A percentile compares a stretch with the other conserved stretches of the same genome.
phyloP scores from a whole-genome alignment of 2,888 invertebrate species.

The Dryococelus australis region DNA sequence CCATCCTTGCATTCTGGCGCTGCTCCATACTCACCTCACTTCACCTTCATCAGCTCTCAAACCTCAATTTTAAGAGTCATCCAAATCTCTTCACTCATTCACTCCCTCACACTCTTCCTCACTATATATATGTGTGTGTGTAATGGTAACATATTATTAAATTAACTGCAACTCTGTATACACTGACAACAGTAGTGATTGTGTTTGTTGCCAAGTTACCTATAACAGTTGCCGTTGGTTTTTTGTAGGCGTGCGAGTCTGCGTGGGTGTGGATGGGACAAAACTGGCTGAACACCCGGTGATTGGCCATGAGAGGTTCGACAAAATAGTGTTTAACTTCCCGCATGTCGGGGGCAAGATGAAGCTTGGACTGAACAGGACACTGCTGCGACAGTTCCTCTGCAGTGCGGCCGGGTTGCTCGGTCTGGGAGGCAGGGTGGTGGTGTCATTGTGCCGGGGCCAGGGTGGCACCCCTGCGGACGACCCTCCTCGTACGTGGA shows the following conservation, averaged over 20 bases:
- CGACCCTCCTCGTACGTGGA: constrained; percentile 57
- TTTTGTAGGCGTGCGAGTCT: constrained; percentile 60
- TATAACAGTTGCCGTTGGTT: background rate
- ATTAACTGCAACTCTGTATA: too few relatives aligned
- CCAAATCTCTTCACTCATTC: too few relatives aligned
- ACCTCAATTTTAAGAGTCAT: too few relatives aligned
- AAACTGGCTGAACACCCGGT: constrained; percentile 54
- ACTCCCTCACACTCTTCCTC: too few relatives aligned
- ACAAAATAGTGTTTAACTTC: constrained; percentile 67
- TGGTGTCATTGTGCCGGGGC: constrained; percentile 63
- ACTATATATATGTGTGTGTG: too few relatives aligned
- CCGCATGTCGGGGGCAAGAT: constrained; percentile 69
- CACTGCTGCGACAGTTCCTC: constrained; percentile 62
- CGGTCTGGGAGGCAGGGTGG: constrained; percentile 54
- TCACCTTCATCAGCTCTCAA: too few relatives aligned
- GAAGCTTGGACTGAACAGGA: constrained; percentile 64
- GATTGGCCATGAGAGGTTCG: constrained; percentile 54
- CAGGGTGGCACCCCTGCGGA: constrained; percentile 64
- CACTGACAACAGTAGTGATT: too few relatives aligned
- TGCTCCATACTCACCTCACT: too few relatives aligned
- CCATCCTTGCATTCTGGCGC: too few relatives aligned
- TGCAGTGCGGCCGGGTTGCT: constrained; percentile 57
- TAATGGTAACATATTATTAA: too few relatives aligned
- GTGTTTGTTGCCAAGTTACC: too few relatives aligned
- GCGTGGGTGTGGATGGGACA: constrained; percentile 63